Evolutionary conservation across 1,140 invertebrate genomes (phyloP).

Genomic region (Penaeus indicus): DNA sequence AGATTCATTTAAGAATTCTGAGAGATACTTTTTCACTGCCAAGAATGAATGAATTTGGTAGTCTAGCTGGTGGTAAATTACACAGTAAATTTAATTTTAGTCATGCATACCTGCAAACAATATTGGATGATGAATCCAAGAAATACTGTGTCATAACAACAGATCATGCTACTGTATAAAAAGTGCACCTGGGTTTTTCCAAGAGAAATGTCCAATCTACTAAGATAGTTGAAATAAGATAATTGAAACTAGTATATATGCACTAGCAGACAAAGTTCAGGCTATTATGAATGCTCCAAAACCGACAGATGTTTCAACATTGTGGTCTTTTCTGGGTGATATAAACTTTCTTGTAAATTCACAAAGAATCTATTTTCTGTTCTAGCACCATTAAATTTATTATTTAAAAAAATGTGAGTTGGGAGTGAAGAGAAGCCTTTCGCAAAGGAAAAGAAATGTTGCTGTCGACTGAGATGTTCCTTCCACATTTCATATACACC

Average conservation of each 20-base stretch:
- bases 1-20: too few species aligned
- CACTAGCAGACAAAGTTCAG: not conserved
- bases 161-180: not conserved
- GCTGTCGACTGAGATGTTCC: too few species aligned
- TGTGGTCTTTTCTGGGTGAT: not conserved
- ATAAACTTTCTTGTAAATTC: constrained; percentile 36
- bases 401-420: not conserved
- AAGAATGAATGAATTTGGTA: constrained; percentile 1
- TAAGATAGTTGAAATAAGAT: not conserved
- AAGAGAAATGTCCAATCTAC: not conserved
- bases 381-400: constrained; percentile 22
- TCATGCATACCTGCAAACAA: not conserved
- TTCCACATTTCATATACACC: too few species aligned
- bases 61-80: not conserved
- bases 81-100: not conserved
- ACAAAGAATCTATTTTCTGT: constrained; percentile 6
- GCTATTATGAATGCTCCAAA: not conserved
- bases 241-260: not conserved
- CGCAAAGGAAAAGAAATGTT: too few species aligned
- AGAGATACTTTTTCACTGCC: not conserved
- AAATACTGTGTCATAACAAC: not conserved
- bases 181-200: not conserved
- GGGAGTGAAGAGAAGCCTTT: too few species aligned
- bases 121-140: not conserved
- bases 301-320: constrained; percentile 8